Evolutionary conservation across 2,797 vertebrate genomes (phyloP).

Genomic region (Etheostoma nigrum): DNA sequence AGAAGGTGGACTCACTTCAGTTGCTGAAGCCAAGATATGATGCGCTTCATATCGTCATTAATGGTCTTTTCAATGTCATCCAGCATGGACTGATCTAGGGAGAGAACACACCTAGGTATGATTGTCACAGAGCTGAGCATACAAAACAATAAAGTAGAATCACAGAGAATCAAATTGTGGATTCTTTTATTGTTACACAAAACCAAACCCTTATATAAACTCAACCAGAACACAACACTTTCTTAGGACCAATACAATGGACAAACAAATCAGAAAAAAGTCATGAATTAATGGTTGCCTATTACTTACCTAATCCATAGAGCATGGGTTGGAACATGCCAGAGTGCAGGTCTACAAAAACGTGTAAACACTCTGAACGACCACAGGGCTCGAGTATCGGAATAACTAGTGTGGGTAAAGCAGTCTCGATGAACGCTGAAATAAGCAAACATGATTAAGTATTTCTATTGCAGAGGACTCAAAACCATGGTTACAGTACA

Average conservation of each 20-base stretch:
- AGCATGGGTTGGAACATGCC: slow-evolving; percentile 99
- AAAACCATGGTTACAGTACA: slow-evolving; percentile 4
- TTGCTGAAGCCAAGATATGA: slow-evolving; percentile 95
- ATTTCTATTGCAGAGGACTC: slow-evolving; percentile 4
- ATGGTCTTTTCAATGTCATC: slow-evolving; percentile 97
- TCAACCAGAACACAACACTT: neutral
- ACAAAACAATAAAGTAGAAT: neutral
- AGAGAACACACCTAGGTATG: slow-evolving; percentile 36
- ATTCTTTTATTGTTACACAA: neutral
- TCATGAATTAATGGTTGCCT: neutral
- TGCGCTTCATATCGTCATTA: slow-evolving; percentile 97
- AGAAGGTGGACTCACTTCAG: slow-evolving; percentile 89
- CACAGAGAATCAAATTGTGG: neutral
- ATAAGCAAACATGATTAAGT: slow-evolving; percentile 34
- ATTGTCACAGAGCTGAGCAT: slow-evolving; percentile 17
- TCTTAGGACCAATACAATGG: neutral
- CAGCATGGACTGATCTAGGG: slow-evolving; percentile 91
- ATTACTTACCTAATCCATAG: slow-evolving; percentile 93
- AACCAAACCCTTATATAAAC: neutral
- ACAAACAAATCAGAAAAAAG: neutral
- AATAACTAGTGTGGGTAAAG: slow-evolving; percentile 95
- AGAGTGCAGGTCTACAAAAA: slow-evolving; percentile 98
- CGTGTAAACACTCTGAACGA: slow-evolving; percentile 96
- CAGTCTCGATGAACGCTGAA: slow-evolving; percentile 96
- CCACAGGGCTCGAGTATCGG: slow-evolving; percentile 97